Percentiles rank a stretch among this genome's conserved stretches.
phyloP scores from a whole-genome alignment of 2,797 vertebrate species.

The Hybognathus amarus region DNA sequence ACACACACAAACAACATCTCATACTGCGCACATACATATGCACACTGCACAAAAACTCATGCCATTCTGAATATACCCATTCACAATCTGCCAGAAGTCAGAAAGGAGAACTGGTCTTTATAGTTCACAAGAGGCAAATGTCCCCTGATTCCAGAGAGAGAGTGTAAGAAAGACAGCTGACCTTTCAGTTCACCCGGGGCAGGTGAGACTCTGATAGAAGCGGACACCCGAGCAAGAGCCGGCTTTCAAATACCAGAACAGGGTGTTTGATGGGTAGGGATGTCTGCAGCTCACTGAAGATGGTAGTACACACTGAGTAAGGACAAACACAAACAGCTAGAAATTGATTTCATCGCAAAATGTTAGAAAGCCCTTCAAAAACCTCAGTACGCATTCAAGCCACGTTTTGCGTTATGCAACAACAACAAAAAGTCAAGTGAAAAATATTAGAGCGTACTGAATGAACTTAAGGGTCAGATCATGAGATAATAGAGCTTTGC shows the following conservation, averaged over 20 bases:
- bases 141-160: constrained; percentile 5
- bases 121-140: constrained; percentile 40
- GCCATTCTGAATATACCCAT: not conserved
- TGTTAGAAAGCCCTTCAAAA: not conserved
- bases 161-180: constrained; percentile 48
- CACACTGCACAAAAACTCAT: not conserved
- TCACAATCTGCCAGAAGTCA: constrained; percentile 24
- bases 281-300: constrained; percentile 20
- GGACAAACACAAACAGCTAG: not conserved
- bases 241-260: constrained; percentile 29
- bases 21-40: not conserved
- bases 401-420: not conserved
- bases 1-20: not conserved
- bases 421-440: not conserved
- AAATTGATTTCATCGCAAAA: not conserved
- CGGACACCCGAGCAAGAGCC: constrained; percentile 17
- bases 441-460: not conserved
- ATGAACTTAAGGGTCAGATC: not conserved
- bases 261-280: constrained; percentile 14
- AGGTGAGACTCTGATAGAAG: constrained; percentile 32
- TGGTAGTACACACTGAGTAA: not conserved
- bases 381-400: not conserved
- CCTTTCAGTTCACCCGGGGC: constrained; percentile 50
- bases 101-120: not conserved
- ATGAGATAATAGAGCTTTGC: not conserved